Conservation (phyloP, 2,888 invertebrate species). For the Drosophila conformis region DNA sequence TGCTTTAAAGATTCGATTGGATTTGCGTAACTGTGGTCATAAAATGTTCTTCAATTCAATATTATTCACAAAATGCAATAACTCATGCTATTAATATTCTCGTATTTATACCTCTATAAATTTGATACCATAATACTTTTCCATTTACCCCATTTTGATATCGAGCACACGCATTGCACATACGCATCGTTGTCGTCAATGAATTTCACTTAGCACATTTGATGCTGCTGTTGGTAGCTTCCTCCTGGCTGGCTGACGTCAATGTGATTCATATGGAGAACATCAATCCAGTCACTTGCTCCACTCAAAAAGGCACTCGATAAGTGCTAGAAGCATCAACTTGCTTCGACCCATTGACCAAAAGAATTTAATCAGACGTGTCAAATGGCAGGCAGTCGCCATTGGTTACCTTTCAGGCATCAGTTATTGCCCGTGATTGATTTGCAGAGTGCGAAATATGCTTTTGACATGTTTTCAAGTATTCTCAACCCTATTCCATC, state of each 20-base stretch:
- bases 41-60: neutral
- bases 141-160: neutral
- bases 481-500: slow-evolving; percentile 4
- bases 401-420: slow-evolving; percentile 53
- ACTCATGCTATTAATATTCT: neutral
- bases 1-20: neutral
- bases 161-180: slow-evolving; percentile 25
- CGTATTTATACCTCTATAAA: neutral
- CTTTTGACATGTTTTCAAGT: slow-evolving; percentile 21
- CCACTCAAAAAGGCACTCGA: slow-evolving; percentile 26
- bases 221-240: slow-evolving; percentile 7
- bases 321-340: slow-evolving; percentile 29
- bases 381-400: slow-evolving; percentile 33
- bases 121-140: neutral
- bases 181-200: slow-evolving; percentile 35
- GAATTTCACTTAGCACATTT: slow-evolving; percentile 22
- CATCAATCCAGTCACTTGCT: slow-evolving; percentile 51
- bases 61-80: neutral
- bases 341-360: slow-evolving; percentile 42
- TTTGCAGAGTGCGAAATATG: slow-evolving; percentile 33
- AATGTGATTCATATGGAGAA: slow-evolving; percentile 45
- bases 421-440: slow-evolving; percentile 63
- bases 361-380: slow-evolving; percentile 53
- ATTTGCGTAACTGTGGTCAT: neutral
- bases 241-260: slow-evolving; percentile 2